Base-by-base conservation (phyloP, 2,888 invertebrate genomes). In the Parapristionchus giblindavisi region DNA sequence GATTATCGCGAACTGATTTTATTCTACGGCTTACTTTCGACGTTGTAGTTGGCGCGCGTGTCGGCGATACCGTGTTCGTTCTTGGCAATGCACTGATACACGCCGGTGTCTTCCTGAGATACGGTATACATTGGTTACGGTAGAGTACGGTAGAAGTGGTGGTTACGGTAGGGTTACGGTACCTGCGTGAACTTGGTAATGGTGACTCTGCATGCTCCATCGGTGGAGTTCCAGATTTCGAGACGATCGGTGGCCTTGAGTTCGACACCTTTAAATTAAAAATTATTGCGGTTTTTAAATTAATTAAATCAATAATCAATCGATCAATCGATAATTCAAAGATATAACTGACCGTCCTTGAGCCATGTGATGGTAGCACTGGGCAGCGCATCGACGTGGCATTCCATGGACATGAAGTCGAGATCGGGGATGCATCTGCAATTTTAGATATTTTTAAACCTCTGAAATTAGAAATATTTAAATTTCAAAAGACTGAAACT, bases 31-130 rank as follows among this genome's bases (percentile, higher is more conserved):
- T 40, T 8, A 52, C 79, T 86, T 61, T 87, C 85, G 43, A 85
- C 80, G 48, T 79, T 78, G 78, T 81, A 84, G 36, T 82, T 83
- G 60, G 83, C 80, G 34, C 79, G 76, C 1, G 87, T 87, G 61
- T 87, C 87, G 29, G 87, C 85, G 21, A 82, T 78, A 54, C 87
- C 87, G 34, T 84, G 78, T 40, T 78, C 88, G 88, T 92, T 92
- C 80, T 89, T 89, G 29, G 92, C 92, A 51, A 91, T 89, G 86
- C 92, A 92, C 63, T 90, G 89, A 88, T 92, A 92, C 51, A 89
- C 90, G 54, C 92, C 92, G 73, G 90, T 89, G 81, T 92, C 91
- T 48, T 88, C 85, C 73, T 89, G 89, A 8, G 40, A n/a, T 24
- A 6, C n/a, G 29, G 32, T 27, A 32, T 58, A 8, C 4, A 14